These are phyloP conservation scores for Orchesella cincta DNA, from an alignment of 1,140 invertebrate genomes.

Conservation along the genomic window DNA sequence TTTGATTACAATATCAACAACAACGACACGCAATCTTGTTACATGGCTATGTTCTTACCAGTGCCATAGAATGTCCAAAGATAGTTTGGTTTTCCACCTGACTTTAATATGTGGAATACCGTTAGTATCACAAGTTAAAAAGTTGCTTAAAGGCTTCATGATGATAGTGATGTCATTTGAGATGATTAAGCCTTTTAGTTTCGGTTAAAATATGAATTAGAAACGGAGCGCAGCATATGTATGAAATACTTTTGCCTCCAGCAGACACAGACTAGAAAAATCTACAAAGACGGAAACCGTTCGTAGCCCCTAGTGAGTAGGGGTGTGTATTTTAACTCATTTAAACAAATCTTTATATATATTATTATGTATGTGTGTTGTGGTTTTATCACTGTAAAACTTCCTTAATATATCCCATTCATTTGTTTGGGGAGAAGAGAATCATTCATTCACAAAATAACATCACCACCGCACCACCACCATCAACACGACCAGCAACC, in stretches of 20 bases:
- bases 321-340: slow-evolving; percentile 26
- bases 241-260: too few relatives aligned
- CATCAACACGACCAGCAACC: not conserved
- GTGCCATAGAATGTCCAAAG: not conserved
- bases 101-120: not conserved
- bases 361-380: slow-evolving; percentile 3
- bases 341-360: not conserved
- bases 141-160: slow-evolving; percentile 2
- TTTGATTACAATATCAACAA: too few relatives aligned
- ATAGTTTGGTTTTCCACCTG: slow-evolving; percentile 3
- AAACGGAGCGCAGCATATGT: too few relatives aligned
- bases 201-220: too few relatives aligned
- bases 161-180: slow-evolving; percentile 1
- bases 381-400: slow-evolving; percentile 11
- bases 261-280: slow-evolving; percentile 19
- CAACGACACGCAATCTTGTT: too few relatives aligned
- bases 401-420: not conserved
- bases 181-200: too few relatives aligned
- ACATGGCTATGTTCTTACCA: slow-evolving; percentile 23
- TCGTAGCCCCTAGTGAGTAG: slow-evolving; percentile 7
- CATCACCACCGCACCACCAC: not conserved
- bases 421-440: not conserved
- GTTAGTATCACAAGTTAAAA: slow-evolving; percentile 14
- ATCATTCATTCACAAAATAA: not conserved
- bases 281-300: slow-evolving; percentile 21